A percentile compares a stretch with the other conserved stretches of the same genome.
phyloP scores from a whole-genome alignment of 2,113 vertebrate species.

The Rhinichthys klamathensis region DNA sequence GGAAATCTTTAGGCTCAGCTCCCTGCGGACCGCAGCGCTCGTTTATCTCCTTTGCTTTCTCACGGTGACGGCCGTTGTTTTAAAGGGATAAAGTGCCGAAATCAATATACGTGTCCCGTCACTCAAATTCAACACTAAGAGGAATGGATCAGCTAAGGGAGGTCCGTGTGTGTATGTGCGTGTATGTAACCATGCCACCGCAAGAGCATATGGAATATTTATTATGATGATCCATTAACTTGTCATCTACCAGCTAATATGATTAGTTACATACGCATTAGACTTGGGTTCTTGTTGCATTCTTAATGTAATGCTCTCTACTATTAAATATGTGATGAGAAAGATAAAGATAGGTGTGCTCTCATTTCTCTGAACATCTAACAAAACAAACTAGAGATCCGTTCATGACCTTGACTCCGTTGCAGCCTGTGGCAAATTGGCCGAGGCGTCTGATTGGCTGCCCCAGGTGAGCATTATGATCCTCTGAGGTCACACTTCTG shows the following conservation, averaged over 20 bases:
- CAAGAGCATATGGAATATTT: constrained; percentile 75
- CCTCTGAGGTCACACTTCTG: background rate
- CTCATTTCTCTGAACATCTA: background rate
- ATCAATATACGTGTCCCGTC: constrained; percentile 60
- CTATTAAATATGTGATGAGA: constrained; percentile 57
- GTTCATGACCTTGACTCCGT: constrained; percentile 12
- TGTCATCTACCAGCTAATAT: constrained; percentile 69
- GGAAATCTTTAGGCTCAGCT: constrained; percentile 62
- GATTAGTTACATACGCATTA: constrained; percentile 81
- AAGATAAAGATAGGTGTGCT: constrained; percentile 39
- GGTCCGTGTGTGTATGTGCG: background rate
- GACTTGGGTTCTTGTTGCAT: constrained; percentile 62
- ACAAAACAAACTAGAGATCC: background rate
- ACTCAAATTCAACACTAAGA: constrained; percentile 64
- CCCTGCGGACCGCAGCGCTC: constrained; percentile 46
- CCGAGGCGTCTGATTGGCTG: background rate
- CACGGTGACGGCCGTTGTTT: constrained; percentile 66
- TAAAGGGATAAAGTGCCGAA: constrained; percentile 65
- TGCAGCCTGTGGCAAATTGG: background rate
- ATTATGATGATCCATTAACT: constrained; percentile 81
- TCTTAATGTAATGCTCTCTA: constrained; percentile 61
- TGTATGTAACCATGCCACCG: constrained; percentile 56
- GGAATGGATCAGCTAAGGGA: constrained; percentile 62
- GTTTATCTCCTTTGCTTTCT: constrained; percentile 55
- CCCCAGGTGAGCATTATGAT: background rate